Evolutionary conservation across 2,888 invertebrate species (phyloP).

Genomic region (Aphodius granarius): DNA sequence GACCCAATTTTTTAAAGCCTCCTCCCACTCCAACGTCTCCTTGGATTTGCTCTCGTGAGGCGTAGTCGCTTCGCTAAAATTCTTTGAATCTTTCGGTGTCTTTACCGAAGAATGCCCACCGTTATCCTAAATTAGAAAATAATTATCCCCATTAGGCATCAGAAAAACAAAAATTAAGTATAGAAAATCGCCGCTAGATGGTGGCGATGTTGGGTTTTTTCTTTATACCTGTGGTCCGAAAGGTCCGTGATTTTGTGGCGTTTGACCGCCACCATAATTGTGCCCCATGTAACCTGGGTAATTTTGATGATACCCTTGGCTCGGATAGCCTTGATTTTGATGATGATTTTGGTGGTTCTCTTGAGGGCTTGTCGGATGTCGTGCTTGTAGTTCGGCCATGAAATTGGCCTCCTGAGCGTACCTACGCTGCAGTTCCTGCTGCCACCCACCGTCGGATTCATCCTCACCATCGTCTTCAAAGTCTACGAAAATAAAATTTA

Average conservation of each 20-base stretch:
- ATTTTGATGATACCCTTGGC: slow-evolving; percentile 35
- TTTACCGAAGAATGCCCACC: slow-evolving; percentile 8
- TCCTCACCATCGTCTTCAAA: slow-evolving; percentile 73
- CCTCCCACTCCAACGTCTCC: slow-evolving; percentile 60
- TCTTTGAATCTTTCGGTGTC: slow-evolving; percentile 17
- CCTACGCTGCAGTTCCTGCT: slow-evolving; percentile 60
- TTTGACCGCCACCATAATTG: slow-evolving; percentile 26
- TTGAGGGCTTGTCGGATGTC: slow-evolving; percentile 52
- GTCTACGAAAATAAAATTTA: slow-evolving; percentile 53
- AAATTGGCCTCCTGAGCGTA: slow-evolving; percentile 63
- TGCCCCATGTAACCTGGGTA: slow-evolving; percentile 38
- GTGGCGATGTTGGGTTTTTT: too few relatives aligned
- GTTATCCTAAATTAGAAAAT: slow-evolving; percentile 3
- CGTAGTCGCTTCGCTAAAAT: slow-evolving; percentile 10
- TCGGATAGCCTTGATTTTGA: slow-evolving; percentile 38
- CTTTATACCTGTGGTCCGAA: slow-evolving; percentile 43
- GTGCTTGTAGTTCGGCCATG: slow-evolving; percentile 59
- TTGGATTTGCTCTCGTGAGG: slow-evolving; percentile 43
- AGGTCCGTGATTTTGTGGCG: slow-evolving; percentile 38
- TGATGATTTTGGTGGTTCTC: slow-evolving; percentile 40
- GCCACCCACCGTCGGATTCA: slow-evolving; percentile 60
- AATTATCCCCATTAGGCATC: too few relatives aligned
- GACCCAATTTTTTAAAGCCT: slow-evolving; percentile 67
- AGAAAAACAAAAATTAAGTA: too few relatives aligned
- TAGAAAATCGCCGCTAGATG: too few relatives aligned